Percentiles rank a stretch among this genome's conserved stretches.
Conservation (phyloP, 2,888 invertebrate species). For the Elegia similella region DNA sequence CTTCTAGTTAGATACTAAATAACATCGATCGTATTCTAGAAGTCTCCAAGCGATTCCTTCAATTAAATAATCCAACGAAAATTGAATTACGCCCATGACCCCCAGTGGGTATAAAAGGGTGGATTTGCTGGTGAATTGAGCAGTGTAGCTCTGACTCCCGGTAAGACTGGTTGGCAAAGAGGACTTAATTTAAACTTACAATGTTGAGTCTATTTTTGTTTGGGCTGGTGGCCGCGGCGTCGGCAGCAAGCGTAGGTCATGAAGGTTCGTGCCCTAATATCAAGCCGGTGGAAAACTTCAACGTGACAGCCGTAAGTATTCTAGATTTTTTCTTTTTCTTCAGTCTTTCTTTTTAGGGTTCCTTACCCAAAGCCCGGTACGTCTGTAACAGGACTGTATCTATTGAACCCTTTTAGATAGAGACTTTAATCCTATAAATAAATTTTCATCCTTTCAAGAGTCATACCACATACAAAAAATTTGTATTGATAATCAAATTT, state of each 20-base stretch:
- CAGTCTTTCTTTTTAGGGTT: too few relatives aligned
- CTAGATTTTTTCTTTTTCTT: not conserved
- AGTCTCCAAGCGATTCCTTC: conserved; percentile 34
- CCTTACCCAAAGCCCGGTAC: too few relatives aligned
- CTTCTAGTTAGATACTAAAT: not conserved
- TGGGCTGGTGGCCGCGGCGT: conserved; percentile 47
- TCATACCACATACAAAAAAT: conserved; percentile 3
- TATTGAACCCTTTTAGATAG: too few relatives aligned
- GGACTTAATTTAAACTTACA: conserved; percentile 38
- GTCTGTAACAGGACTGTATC: too few relatives aligned
- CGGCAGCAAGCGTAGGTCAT: conserved; percentile 52
- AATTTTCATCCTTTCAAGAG: conserved; percentile 39
- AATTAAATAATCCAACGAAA: conserved; percentile 55
- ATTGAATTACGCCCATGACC: conserved; percentile 58
- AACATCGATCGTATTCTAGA: conserved; percentile 23
- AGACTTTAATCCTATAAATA: too few relatives aligned
- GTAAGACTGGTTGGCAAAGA: conserved; percentile 34
- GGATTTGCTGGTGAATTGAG: conserved; percentile 27
- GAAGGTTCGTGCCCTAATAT: conserved; percentile 57
- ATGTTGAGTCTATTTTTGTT: conserved; percentile 53
- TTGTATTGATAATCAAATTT: not conserved
- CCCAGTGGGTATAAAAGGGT: conserved; percentile 51
- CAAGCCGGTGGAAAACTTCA: conserved; percentile 55
- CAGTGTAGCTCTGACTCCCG: conserved; percentile 46
- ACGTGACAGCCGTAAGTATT: conserved; percentile 37